These are phyloP conservation scores for Cheilosia impressa DNA, from an alignment of 2,888 invertebrate genomes.

Conservation along the genomic window DNA sequence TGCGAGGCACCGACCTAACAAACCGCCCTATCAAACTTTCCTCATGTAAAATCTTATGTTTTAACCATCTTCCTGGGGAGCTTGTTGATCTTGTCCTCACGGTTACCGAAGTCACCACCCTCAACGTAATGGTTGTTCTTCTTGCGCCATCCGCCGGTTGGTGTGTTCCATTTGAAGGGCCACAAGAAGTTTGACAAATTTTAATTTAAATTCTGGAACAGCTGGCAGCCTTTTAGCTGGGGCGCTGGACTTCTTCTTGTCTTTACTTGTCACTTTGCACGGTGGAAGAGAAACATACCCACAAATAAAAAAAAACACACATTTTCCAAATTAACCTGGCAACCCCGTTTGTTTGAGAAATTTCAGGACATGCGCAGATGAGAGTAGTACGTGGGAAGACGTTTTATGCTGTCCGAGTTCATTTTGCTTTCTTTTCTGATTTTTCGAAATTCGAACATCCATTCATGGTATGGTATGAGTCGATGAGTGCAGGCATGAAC, in stretches of 20 bases:
- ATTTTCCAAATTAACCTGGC: neutral
- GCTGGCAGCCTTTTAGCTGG: too few species aligned
- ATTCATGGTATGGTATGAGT: conserved; percentile 42
- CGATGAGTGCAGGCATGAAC: neutral
- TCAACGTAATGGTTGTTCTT: conserved; percentile 99
- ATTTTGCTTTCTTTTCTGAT: neutral
- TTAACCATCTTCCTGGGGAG: conserved; percentile 98
- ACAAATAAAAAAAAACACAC: too few species aligned
- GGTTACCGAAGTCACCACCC: conserved; percentile 99
- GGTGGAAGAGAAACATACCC: too few species aligned
- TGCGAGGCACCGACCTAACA: too few species aligned
- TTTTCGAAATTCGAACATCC: conserved; percentile 49
- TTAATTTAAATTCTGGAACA: too few species aligned
- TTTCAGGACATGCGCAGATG: conserved; percentile 45
- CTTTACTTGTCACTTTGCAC: too few species aligned
- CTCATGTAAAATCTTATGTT: conserved; percentile 79
- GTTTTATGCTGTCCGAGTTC: neutral
- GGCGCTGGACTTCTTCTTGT: too few species aligned
- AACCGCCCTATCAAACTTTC: neutral
- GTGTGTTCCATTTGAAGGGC: conserved; percentile 99
- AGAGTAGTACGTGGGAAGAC: conserved; percentile 8
- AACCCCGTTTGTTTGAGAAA: conserved; percentile 6
- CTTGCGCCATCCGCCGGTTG: conserved; percentile 99
- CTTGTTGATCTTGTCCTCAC: conserved; percentile 98
- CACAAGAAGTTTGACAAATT: conserved; percentile 99